Evolutionary conservation across 2,113 vertebrate genomes (phyloP).

Genomic region (Corythoichthys haematopterus): DNA sequence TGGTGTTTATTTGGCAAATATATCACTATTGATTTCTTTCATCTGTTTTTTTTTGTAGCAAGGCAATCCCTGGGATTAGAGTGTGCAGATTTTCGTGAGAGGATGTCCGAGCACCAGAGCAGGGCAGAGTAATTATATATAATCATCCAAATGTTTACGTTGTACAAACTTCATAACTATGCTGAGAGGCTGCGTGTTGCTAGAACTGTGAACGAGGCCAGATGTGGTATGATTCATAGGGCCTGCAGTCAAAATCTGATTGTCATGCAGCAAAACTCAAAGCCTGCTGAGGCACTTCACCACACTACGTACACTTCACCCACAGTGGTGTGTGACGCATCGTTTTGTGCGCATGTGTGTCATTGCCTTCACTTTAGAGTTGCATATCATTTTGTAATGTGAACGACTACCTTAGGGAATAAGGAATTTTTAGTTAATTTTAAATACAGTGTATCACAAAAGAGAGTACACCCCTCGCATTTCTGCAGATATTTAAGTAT

Average conservation of each 20-base stretch:
- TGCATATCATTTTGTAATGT: too few species aligned
- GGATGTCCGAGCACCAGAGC: slow-evolving; percentile 27
- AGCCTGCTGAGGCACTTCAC: slow-evolving; percentile 15
- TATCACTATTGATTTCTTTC: slow-evolving; percentile 55
- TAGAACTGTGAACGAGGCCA: slow-evolving; percentile 22
- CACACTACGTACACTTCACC: neutral
- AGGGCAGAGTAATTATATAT: slow-evolving; percentile 59
- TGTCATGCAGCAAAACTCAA: slow-evolving; percentile 26
- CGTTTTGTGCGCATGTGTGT: neutral
- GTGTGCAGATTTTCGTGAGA: slow-evolving; percentile 32
- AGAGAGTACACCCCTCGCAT: too few species aligned
- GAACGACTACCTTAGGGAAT: too few species aligned
- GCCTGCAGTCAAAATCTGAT: slow-evolving; percentile 27
- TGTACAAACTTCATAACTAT: slow-evolving; percentile 57
- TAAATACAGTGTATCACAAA: too few species aligned
- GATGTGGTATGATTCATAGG: slow-evolving; percentile 37
- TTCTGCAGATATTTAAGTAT: too few species aligned
- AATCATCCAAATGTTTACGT: slow-evolving; percentile 68
- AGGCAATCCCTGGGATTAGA: slow-evolving; percentile 47
- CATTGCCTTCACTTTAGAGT: neutral
- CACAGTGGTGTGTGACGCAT: neutral
- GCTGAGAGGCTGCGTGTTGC: slow-evolving; percentile 41
- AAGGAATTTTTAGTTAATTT: too few species aligned
- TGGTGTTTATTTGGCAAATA: slow-evolving; percentile 49
- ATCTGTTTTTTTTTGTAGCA: slow-evolving; percentile 36